phyloP scores from a whole-genome alignment of 1,140 invertebrate species.

The Microplitis mediator region DNA sequence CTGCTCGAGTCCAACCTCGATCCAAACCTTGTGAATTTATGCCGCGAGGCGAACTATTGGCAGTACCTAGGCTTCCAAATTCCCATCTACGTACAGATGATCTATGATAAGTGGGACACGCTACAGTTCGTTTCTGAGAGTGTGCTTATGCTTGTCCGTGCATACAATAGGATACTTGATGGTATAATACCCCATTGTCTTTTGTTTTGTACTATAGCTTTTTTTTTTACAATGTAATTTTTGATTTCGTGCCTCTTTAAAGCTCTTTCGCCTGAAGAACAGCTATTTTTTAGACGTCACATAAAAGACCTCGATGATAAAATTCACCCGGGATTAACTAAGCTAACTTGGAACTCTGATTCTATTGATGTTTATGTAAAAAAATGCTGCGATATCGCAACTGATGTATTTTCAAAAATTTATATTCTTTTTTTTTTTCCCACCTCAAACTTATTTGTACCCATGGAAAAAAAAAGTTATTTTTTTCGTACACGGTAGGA shows the following conservation, averaged over 20 bases:
- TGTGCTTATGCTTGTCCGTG: conserved; percentile 74
- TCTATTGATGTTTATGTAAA: conserved; percentile 78
- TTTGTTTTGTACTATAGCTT: background rate
- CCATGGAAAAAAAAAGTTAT: too few species aligned
- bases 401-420: conserved; percentile 61
- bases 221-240: background rate
- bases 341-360: conserved; percentile 78
- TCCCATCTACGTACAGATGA: conserved; percentile 67
- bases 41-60: conserved; percentile 74
- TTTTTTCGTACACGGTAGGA: too few species aligned
- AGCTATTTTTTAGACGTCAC: conserved; percentile 65
- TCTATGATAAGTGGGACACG: conserved; percentile 69
- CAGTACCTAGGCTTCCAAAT: conserved; percentile 70
- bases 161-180: conserved; percentile 80
- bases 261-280: conserved; percentile 64
- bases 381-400: conserved; percentile 74
- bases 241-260: conserved; percentile 27
- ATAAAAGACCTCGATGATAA: conserved; percentile 72
- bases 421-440: too few species aligned
- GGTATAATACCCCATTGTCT: conserved; percentile 33
- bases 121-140: conserved; percentile 74
- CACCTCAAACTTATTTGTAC: too few species aligned
- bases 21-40: conserved; percentile 65
- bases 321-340: conserved; percentile 78
- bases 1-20: conserved; percentile 83